phyloP scores from a whole-genome alignment of 1,140 invertebrate species.

The Zaprionus vittiger region DNA sequence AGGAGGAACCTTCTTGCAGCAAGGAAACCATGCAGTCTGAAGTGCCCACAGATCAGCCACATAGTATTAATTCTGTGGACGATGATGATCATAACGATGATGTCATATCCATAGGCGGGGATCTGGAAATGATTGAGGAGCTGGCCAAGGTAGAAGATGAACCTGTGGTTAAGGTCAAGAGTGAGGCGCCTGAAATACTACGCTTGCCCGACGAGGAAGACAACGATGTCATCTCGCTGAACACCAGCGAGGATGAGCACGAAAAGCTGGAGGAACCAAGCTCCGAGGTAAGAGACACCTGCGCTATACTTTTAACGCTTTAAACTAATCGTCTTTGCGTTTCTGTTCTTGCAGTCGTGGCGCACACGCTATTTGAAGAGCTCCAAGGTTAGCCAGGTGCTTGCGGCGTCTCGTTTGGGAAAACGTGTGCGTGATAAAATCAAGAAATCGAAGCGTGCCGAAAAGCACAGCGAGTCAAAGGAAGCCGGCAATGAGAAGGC shows the following conservation, averaged over 20 bases:
- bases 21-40: not conserved
- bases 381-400: constrained; percentile 86
- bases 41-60: not conserved
- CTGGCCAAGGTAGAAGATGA: constrained; percentile 62
- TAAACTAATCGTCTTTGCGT: constrained; percentile 10
- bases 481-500: constrained; percentile 29
- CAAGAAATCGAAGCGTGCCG: constrained; percentile 85
- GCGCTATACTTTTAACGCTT: not conserved
- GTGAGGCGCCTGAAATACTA: not conserved
- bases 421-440: constrained; percentile 87
- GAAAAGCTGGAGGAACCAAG: constrained; percentile 53
- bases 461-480: constrained; percentile 53
- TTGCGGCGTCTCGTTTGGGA: constrained; percentile 85
- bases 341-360: constrained; percentile 63
- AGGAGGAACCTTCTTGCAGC: not conserved
- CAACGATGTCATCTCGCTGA: constrained; percentile 76
- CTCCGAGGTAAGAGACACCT: constrained; percentile 54
- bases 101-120: constrained; percentile 80
- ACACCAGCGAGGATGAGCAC: constrained; percentile 78
- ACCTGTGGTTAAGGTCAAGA: constrained; percentile 23
- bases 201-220: constrained; percentile 54
- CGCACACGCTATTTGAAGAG: constrained; percentile 84
- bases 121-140: constrained; percentile 77
- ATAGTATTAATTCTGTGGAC: constrained; percentile 29
- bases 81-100: constrained; percentile 83